Percentiles rank a stretch among this genome's conserved stretches.
These are phyloP conservation scores for Pseudomugil tenellus DNA, from an alignment of 2,797 vertebrate genomes.

Conservation along the genomic window DNA sequence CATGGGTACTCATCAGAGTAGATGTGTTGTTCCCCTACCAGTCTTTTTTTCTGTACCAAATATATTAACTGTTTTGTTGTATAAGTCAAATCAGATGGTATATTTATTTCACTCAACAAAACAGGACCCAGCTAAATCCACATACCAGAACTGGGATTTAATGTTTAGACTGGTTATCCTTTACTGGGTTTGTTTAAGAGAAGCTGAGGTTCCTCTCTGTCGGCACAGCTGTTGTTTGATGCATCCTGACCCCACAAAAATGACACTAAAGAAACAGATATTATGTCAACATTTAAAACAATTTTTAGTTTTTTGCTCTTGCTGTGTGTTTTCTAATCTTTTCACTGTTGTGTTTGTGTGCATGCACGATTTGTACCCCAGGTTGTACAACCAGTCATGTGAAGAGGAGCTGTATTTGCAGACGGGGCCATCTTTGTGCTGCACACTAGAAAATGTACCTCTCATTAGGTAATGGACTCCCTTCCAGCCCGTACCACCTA, in stretches of 20 bases:
- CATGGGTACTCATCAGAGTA: not conserved
- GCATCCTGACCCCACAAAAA: not conserved
- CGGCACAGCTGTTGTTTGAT: slow-evolving; percentile 38
- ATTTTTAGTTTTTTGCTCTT: not conserved
- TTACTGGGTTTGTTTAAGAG: slow-evolving; percentile 12
- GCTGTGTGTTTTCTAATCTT: not conserved
- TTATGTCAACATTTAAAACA: not conserved
- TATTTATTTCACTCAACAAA: not conserved
- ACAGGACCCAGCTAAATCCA: slow-evolving; percentile 5
- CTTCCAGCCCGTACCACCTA: slow-evolving; percentile 9
- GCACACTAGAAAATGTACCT: slow-evolving; percentile 88
- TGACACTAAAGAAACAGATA: not conserved
- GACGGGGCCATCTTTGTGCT: slow-evolving; percentile 83
- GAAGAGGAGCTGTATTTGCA: slow-evolving; percentile 80
- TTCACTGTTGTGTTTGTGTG: not conserved
- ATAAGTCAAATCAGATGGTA: slow-evolving; percentile 5
- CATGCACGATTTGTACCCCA: slow-evolving; percentile 50
- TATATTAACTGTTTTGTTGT: not conserved
- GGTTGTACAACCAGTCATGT: slow-evolving; percentile 90
- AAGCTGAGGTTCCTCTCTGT: slow-evolving; percentile 1
- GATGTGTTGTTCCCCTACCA: not conserved
- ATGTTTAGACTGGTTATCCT: not conserved
- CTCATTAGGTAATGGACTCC: slow-evolving; percentile 85
- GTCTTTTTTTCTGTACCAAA: slow-evolving; percentile 2
- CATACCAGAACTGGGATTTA: slow-evolving; percentile 5